Evolutionary conservation across 2,113 vertebrate species (phyloP).

Genomic region (Thunnus thynnus): DNA sequence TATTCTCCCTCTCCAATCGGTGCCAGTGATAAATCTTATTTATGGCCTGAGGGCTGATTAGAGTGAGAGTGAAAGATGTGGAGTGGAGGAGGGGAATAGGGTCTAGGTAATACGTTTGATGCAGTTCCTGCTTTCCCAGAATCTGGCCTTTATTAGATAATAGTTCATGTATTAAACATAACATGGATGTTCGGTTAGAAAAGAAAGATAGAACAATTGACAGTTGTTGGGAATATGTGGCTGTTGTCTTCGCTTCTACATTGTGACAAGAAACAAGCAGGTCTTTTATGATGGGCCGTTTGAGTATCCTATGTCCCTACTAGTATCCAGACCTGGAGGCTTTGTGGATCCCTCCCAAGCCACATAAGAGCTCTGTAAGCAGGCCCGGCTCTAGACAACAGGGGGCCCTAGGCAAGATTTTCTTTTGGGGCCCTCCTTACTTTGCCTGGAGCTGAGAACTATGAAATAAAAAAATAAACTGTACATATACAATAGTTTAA

Average conservation of each 20-base stretch:
- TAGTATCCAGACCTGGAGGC: slow-evolving; percentile 49
- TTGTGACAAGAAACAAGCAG: slow-evolving; percentile 36
- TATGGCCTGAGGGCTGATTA: slow-evolving; percentile 78
- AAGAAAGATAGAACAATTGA: slow-evolving; percentile 41
- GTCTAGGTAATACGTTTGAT: slow-evolving; percentile 73
- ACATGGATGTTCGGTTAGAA: slow-evolving; percentile 36
- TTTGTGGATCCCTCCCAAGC: slow-evolving; percentile 42
- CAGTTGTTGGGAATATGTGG: slow-evolving; percentile 39
- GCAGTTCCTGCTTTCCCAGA: slow-evolving; percentile 75
- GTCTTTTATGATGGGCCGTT: slow-evolving; percentile 26
- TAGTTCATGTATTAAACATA: slow-evolving; percentile 76
- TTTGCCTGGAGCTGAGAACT: too few relatives aligned
- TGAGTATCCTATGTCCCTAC: slow-evolving; percentile 39
- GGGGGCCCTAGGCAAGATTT: too few relatives aligned
- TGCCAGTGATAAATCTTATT: slow-evolving; percentile 83
- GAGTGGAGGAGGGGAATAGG: slow-evolving; percentile 67
- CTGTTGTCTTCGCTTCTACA: slow-evolving; percentile 18
- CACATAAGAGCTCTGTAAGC: slow-evolving; percentile 41
- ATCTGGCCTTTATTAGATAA: slow-evolving; percentile 76
- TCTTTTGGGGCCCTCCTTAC: too few relatives aligned
- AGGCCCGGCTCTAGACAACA: too few relatives aligned
- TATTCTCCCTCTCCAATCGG: slow-evolving; percentile 57
- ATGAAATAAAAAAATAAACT: too few relatives aligned
- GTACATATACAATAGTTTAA: too few relatives aligned
- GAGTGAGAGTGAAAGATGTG: slow-evolving; percentile 78